Evolutionary conservation across 1,140 invertebrate species (phyloP), one percentile per base, ranked within the genome.

Genomic region (Temnothorax longispinosus): DNA sequence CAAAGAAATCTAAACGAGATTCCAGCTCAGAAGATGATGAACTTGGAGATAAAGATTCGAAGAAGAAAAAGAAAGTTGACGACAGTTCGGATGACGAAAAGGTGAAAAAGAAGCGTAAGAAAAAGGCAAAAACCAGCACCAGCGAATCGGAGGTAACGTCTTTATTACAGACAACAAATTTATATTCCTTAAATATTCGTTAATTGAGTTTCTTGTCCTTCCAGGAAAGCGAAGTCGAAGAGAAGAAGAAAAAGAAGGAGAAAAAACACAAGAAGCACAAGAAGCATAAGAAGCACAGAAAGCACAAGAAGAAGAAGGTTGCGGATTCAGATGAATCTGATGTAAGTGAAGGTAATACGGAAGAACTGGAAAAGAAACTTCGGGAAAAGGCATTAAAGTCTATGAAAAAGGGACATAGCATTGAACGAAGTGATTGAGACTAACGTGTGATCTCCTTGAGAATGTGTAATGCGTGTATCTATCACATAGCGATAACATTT

Each of bases 331-430:
- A 96, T 32, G 96, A 96, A 85, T 96, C 96, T 27, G 96, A 96
- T 80, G 96, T 96, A 85, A 96, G 96, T 91, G 96, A 97, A 86
- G 95, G 95, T 35, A 96, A 97, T 62, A 97, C 96, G 27, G 98
- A 98, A 91, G 98, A 98, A 95, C 95, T 98, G 77, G 98, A 98
- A 93, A 98, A 97, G 92, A 98, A 98, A 94, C 96, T 99, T 87
- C 96, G 98, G n/a, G 98, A 98, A 94, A 97, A 98, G 90, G 98
- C 98, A 50, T 95, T 99, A 5, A 97, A 97, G 91, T 97, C 97
- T 0, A 97, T 97, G 97, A 97, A 97, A 93, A 96, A 95, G 60
- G 94, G 95, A 67, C 94, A 95, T 77, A 95, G 95, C 87, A 94
- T 93, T 67, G 94, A 95, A 85, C 89, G 92, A 89, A 95, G 95